phyloP scores from a whole-genome alignment of 1,140 invertebrate genomes.

The Carcinoscorpius rotundicauda region DNA sequence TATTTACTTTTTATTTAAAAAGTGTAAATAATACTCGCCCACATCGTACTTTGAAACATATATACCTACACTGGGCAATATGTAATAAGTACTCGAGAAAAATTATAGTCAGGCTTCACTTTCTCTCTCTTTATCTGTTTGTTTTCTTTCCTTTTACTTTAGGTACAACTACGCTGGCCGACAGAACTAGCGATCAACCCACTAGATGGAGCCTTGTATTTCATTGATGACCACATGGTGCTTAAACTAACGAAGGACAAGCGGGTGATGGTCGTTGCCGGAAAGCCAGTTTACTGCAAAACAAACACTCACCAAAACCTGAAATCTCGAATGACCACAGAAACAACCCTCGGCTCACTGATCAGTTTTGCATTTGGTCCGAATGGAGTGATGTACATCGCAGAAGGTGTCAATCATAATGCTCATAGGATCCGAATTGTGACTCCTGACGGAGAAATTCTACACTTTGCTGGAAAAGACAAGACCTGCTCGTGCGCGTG shows the following conservation, averaged over 20 bases:
- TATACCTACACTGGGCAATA: too few relatives aligned
- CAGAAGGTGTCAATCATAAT: conserved; percentile 86
- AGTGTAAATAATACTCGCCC: too few relatives aligned
- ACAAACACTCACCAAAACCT: conserved; percentile 40
- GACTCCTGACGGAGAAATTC: conserved; percentile 81
- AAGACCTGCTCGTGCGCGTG: conserved; percentile 16
- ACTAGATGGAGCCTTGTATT: conserved; percentile 83
- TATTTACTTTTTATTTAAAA: too few relatives aligned
- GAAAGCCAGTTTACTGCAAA: conserved; percentile 78
- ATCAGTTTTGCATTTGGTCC: conserved; percentile 67
- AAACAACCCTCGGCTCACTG: conserved; percentile 44
- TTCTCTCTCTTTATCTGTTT: background rate
- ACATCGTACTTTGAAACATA: too few relatives aligned
- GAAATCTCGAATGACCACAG: conserved; percentile 35
- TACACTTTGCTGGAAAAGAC: conserved; percentile 70
- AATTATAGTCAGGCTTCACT: background rate
- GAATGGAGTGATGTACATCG: conserved; percentile 84
- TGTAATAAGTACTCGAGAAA: too few relatives aligned
- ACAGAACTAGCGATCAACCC: conserved; percentile 88
- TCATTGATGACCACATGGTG: conserved; percentile 89
- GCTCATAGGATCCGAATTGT: conserved; percentile 84
- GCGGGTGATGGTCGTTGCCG: conserved; percentile 78
- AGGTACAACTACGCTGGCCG: conserved; percentile 84
- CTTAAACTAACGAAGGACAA: conserved; percentile 73
- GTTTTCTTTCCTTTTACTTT: conserved; percentile 17